phyloP scores from a whole-genome alignment of 2,888 invertebrate genomes.

The Drosophila parthenogenetica region DNA sequence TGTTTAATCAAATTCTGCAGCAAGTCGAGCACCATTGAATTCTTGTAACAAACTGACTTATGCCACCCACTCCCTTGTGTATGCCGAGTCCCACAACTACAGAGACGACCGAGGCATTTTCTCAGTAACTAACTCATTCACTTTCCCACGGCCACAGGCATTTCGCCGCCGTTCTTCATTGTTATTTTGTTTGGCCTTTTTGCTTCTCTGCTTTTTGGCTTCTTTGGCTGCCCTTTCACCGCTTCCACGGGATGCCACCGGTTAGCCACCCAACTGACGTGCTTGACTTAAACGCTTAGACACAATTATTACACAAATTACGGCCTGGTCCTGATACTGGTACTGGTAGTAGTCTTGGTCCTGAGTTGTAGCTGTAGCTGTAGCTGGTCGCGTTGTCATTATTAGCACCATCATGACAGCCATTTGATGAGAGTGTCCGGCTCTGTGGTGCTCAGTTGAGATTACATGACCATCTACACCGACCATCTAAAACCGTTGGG shows the following conservation, averaged over 20 bases:
- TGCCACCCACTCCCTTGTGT: slow-evolving; percentile 12
- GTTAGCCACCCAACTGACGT: slow-evolving; percentile 67
- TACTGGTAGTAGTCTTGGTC: not conserved
- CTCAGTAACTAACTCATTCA: slow-evolving; percentile 57
- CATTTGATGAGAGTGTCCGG: slow-evolving; percentile 68
- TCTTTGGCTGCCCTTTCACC: slow-evolving; percentile 9
- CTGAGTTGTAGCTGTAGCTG: too few relatives aligned
- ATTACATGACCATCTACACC: slow-evolving; percentile 50
- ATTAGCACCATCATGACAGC: slow-evolving; percentile 66
- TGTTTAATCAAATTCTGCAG: slow-evolving; percentile 80
- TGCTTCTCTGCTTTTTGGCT: slow-evolving; percentile 25
- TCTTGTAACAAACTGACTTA: slow-evolving; percentile 59
- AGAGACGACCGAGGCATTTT: slow-evolving; percentile 36
- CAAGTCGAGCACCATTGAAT: slow-evolving; percentile 73
- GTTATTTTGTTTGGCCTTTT: slow-evolving; percentile 55
- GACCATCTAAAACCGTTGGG: slow-evolving; percentile 11
- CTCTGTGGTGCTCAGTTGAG: slow-evolving; percentile 53
- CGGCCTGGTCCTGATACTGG: slow-evolving; percentile 22
- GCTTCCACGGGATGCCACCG: slow-evolving; percentile 67
- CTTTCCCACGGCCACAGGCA: slow-evolving; percentile 46
- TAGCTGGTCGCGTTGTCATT: slow-evolving; percentile 48
- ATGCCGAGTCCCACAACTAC: slow-evolving; percentile 11
- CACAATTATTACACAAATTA: slow-evolving; percentile 80
- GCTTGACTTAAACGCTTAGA: slow-evolving; percentile 80
- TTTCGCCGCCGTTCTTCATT: slow-evolving; percentile 48